A percentile compares a stretch with the other conserved stretches of the same genome.
These are phyloP conservation scores for Lichenostomus cassidix DNA, from an alignment of 2,113 vertebrate genomes.

Conservation along the genomic window DNA sequence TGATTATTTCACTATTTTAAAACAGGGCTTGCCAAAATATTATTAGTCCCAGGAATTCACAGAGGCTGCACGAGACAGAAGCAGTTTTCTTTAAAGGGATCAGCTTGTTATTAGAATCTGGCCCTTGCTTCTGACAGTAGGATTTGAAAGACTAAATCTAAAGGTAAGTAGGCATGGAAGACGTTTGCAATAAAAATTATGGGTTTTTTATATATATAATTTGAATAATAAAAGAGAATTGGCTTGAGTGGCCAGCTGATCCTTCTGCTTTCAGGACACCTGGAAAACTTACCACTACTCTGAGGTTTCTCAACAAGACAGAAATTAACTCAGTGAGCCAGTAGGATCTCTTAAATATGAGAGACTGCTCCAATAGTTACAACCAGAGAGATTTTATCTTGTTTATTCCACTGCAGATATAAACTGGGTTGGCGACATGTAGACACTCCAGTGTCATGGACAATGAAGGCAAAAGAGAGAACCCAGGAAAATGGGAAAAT, in stretches of 20 bases:
- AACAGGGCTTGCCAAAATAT: background rate
- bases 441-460: fast-evolving
- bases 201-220: no score
- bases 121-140: background rate
- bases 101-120: background rate
- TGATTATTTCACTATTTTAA: background rate
- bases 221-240: background rate
- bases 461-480: background rate
- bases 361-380: background rate
- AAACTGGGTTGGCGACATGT: background rate
- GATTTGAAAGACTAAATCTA: background rate
- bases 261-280: background rate
- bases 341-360: background rate
- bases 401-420: background rate
- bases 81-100: background rate
- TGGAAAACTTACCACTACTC: background rate
- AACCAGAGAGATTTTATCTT: background rate
- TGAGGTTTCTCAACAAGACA: background rate
- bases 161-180: background rate
- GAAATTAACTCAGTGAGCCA: background rate
- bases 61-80: background rate
- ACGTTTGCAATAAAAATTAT: background rate
- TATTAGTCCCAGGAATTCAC: background rate
- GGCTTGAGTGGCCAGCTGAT: background rate
- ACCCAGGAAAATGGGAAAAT: background rate